Conservation (phyloP, 2,797 vertebrate species). For the Balearica regulorum region DNA sequence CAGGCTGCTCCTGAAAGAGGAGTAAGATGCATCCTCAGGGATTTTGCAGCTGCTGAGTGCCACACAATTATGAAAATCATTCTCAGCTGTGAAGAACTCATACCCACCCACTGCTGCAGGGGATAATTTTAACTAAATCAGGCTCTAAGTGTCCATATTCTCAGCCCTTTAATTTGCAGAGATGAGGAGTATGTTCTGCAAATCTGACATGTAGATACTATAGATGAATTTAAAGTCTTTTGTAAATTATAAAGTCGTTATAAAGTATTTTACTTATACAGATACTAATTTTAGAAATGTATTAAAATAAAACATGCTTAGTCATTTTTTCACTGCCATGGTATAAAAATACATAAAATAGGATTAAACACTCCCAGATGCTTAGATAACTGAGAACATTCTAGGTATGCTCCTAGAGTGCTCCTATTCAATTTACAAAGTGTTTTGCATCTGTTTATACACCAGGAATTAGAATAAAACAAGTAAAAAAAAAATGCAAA, state of each 20-base stretch:
- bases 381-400: neutral
- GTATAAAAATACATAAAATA: neutral
- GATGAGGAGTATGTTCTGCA: constrained; percentile 1
- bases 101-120: constrained; percentile 50
- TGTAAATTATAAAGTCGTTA: neutral
- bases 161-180: constrained; percentile 55
- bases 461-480: neutral
- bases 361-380: neutral
- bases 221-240: neutral
- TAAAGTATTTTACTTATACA: constrained; percentile 33
- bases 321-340: neutral
- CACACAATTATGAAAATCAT: constrained; percentile 59
- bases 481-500: neutral
- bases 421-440: neutral
- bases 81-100: constrained; percentile 50
- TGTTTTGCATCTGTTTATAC: neutral
- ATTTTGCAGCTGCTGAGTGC: constrained; percentile 51
- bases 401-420: neutral
- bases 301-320: neutral
- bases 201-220: constrained; percentile 25
- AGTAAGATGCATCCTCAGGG: constrained; percentile 52
- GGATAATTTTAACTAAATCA: constrained; percentile 63
- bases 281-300: neutral
- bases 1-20: neutral
- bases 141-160: constrained; percentile 38